Evolutionary conservation across 2,888 invertebrate genomes (phyloP).

Genomic region (Lochmaea capreae): DNA sequence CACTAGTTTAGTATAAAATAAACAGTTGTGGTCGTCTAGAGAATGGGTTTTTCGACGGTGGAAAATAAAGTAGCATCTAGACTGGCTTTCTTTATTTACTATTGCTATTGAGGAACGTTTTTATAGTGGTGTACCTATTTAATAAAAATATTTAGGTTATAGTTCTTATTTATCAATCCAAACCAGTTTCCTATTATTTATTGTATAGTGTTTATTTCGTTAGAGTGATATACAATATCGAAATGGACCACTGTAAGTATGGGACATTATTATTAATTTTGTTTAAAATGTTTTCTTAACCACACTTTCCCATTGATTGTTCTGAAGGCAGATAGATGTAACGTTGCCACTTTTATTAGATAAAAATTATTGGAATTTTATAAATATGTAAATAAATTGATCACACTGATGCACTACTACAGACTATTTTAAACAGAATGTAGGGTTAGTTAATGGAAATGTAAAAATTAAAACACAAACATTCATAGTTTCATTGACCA

Average conservation of each 20-base stretch:
- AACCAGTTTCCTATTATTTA: not conserved
- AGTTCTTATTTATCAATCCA: not conserved
- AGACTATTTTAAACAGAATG: not conserved
- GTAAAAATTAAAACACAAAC: too few species aligned
- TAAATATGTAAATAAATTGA: not conserved
- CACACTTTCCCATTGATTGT: not conserved
- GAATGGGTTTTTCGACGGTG: not conserved
- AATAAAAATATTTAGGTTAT: slow-evolving; percentile 1
- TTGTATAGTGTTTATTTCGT: not conserved
- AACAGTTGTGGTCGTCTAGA: not conserved
- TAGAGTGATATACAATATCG: not conserved
- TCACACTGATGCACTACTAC: too few species aligned
- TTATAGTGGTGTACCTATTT: not conserved
- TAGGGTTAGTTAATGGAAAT: too few species aligned
- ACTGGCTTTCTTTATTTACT: not conserved
- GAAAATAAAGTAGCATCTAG: not conserved
- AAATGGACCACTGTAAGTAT: slow-evolving; percentile 1
- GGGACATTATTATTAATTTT: not conserved
- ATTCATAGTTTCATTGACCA: too few species aligned
- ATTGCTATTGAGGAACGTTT: not conserved
- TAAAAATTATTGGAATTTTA: not conserved
- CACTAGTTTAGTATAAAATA: not conserved
- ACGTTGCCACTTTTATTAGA: not conserved
- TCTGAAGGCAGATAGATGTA: not conserved
- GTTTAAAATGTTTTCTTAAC: not conserved